These are phyloP conservation scores for Erebia ligea DNA, from an alignment of 2,888 invertebrate genomes.

Conservation along the genomic window DNA sequence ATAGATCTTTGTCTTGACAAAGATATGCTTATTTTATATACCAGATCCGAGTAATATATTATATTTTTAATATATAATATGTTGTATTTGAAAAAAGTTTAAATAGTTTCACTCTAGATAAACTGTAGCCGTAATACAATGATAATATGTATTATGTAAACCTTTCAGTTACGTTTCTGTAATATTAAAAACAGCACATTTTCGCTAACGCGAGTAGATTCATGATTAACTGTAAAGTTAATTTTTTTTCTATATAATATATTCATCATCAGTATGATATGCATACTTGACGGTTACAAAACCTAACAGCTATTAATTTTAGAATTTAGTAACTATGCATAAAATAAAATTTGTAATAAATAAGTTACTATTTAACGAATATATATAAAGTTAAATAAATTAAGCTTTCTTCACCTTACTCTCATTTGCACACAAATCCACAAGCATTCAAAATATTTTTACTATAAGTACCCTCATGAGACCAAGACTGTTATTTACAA, in stretches of 20 bases:
- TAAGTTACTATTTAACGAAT: slow-evolving; percentile 2
- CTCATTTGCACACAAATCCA: slow-evolving; percentile 11
- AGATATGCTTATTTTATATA: not conserved
- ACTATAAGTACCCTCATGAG: not conserved
- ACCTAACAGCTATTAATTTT: not conserved
- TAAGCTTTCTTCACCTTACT: slow-evolving; percentile 2
- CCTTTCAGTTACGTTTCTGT: not conserved
- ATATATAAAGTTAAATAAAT: slow-evolving; percentile 7
- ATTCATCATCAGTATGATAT: not conserved
- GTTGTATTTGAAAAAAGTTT: not conserved
- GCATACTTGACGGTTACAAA: not conserved
- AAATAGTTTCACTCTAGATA: not conserved
- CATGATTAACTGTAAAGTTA: not conserved
- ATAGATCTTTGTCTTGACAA: not conserved
- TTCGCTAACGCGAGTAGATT: not conserved
- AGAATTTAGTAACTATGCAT: not conserved
- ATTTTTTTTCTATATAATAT: not conserved
- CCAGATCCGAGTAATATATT: too few species aligned
- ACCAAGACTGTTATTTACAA: slow-evolving; percentile 7
- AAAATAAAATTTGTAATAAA: not conserved
- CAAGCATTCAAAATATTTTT: not conserved
- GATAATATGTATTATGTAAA: not conserved
- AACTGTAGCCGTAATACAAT: not conserved
- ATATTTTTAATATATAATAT: not conserved
- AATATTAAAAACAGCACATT: not conserved